phyloP scores from a whole-genome alignment of 2,113 vertebrate genomes.

The Pangasianodon gigas region DNA sequence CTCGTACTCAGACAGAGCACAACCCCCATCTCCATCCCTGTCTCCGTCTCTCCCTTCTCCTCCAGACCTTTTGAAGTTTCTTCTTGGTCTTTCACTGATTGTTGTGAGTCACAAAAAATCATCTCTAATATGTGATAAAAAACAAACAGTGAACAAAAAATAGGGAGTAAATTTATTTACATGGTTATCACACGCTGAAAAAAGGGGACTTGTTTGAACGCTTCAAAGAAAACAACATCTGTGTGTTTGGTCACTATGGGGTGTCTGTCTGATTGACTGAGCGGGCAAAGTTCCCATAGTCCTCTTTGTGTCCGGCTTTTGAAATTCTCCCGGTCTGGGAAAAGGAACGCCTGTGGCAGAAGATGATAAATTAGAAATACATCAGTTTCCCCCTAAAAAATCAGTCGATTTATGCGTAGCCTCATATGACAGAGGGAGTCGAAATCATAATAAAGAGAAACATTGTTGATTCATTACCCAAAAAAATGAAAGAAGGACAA shows the following conservation, averaged over 20 bases:
- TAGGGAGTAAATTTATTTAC: constrained; percentile 63
- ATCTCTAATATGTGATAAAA: constrained; percentile 61
- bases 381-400: constrained; percentile 67
- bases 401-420: constrained; percentile 62
- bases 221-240: constrained; percentile 75
- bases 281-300: constrained; percentile 80
- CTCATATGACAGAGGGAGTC: constrained; percentile 67
- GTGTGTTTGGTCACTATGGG: constrained; percentile 73
- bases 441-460: constrained; percentile 62
- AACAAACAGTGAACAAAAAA: constrained; percentile 29
- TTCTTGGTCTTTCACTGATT: constrained; percentile 77
- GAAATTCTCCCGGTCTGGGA: constrained; percentile 77
- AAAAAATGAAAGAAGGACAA: constrained; percentile 75
- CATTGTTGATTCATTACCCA: constrained; percentile 65
- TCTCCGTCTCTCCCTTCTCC: constrained; percentile 87
- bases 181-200: constrained; percentile 70
- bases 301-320: constrained; percentile 78
- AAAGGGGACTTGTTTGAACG: constrained; percentile 75
- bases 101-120: constrained; percentile 70
- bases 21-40: constrained; percentile 72
- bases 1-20: constrained; percentile 46
- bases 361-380: constrained; percentile 80
- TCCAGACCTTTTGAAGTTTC: constrained; percentile 89
- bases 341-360: constrained; percentile 73
- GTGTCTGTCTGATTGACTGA: constrained; percentile 80